Percentiles rank a stretch among this genome's conserved stretches.
phyloP scores from a whole-genome alignment of 2,113 vertebrate species.

The Passer domesticus region DNA sequence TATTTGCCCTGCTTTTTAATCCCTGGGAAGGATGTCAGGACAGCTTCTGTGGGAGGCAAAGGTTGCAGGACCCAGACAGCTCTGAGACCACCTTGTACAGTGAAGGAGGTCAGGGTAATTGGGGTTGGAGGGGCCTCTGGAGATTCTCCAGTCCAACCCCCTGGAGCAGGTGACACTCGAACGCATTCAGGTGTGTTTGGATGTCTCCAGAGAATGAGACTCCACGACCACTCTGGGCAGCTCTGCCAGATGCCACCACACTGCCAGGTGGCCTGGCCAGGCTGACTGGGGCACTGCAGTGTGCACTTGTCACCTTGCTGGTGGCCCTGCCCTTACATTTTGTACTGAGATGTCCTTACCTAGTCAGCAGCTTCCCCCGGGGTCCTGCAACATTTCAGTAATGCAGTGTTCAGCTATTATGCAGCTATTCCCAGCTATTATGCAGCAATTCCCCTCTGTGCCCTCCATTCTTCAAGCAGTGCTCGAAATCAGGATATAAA shows the following conservation, averaged over 20 bases:
- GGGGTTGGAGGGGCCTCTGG: background rate
- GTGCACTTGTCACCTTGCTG: background rate
- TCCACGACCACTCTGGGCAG: background rate
- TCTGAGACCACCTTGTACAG: accelerated
- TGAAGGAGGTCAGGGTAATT: background rate
- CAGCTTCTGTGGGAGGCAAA: background rate
- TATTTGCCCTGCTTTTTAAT: background rate
- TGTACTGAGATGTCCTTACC: background rate
- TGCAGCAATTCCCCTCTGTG: background rate
- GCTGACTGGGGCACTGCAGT: accelerated
- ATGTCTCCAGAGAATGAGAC: background rate
- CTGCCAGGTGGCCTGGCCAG: background rate
- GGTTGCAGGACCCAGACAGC: background rate
- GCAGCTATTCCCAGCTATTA: background rate
- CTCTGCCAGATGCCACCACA: background rate
- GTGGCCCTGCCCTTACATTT: background rate
- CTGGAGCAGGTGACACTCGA: background rate
- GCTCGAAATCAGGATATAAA: background rate
- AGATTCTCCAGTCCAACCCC: background rate
- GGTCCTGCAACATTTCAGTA: background rate
- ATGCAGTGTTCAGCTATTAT: background rate
- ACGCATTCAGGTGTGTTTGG: accelerated
- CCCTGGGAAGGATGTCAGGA: background rate
- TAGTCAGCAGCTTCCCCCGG: background rate
- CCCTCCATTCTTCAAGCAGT: background rate